phyloP scores from a whole-genome alignment of 2,888 invertebrate genomes.

The Melanotus villosus region DNA sequence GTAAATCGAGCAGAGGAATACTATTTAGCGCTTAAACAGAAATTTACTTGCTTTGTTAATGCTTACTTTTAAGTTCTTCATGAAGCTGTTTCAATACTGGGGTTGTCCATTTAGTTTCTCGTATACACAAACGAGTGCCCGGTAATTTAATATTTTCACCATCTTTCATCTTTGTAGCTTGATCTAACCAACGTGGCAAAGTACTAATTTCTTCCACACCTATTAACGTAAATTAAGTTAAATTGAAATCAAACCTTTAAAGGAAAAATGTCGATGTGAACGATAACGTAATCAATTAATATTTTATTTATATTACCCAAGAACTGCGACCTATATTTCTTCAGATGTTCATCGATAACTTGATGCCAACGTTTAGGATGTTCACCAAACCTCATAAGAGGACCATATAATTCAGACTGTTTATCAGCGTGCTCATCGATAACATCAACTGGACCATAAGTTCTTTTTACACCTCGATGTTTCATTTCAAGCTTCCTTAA shows the following conservation, averaged over 20 bases:
- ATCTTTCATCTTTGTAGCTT: conserved; percentile 67
- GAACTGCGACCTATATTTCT: conserved; percentile 62
- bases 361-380: conserved; percentile 76
- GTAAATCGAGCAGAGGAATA: too few relatives aligned
- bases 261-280: too few relatives aligned
- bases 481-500: conserved; percentile 70
- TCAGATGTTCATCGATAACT: conserved; percentile 65
- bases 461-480: conserved; percentile 63
- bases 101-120: conserved; percentile 78
- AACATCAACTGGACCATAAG: conserved; percentile 68
- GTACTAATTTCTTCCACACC: conserved; percentile 70
- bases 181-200: conserved; percentile 70
- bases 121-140: conserved; percentile 70
- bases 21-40: too few relatives aligned
- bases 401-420: conserved; percentile 76
- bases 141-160: conserved; percentile 65
- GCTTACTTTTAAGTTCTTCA: conserved; percentile 72
- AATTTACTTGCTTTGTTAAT: too few relatives aligned
- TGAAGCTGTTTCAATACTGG: conserved; percentile 74
- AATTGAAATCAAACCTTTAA: too few relatives aligned
- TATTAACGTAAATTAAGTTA: too few relatives aligned
- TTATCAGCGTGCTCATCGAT: conserved; percentile 71
- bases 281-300: neutral
- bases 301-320: conserved; percentile 54
- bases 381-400: conserved; percentile 76